These are phyloP conservation scores for Aphis gossypii DNA, from an alignment of 1,140 invertebrate genomes.

Conservation along the genomic window DNA sequence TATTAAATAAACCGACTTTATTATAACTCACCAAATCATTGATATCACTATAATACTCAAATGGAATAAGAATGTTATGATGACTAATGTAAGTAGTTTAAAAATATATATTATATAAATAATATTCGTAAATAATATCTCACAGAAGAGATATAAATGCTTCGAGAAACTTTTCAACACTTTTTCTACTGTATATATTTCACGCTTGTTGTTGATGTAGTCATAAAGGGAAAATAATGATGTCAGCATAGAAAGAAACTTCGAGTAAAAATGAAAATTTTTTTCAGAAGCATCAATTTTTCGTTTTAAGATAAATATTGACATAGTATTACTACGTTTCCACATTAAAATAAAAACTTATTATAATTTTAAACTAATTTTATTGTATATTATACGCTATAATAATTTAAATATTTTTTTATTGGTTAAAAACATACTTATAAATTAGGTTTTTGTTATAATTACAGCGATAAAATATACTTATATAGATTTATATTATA, in stretches of 20 bases:
- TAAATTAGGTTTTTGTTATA: neutral
- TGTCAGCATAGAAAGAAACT: neutral
- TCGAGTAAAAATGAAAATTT: neutral
- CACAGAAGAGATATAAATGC: neutral
- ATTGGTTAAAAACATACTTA: neutral
- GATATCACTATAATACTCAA: neutral
- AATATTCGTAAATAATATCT: constrained; percentile 8
- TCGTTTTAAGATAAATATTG: constrained; percentile 9
- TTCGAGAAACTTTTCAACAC: constrained; percentile 7
- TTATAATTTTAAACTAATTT: neutral
- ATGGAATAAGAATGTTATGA: constrained; percentile 30
- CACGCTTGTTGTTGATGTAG: neutral
- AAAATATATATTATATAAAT: neutral
- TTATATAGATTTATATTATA: neutral
- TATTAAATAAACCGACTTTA: constrained; percentile 1
- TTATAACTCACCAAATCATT: constrained; percentile 37
- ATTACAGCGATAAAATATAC: neutral
- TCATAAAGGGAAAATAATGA: constrained; percentile 40
- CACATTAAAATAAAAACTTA: neutral
- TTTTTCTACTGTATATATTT: neutral
- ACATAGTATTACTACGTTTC: constrained; percentile 3
- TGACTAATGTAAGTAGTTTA: neutral
- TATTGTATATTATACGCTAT: neutral
- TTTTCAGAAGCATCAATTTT: neutral
- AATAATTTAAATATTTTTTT: constrained; percentile 5